Base-by-base conservation (phyloP, 1,140 invertebrate species). In the Musca vetustissima region DNA sequence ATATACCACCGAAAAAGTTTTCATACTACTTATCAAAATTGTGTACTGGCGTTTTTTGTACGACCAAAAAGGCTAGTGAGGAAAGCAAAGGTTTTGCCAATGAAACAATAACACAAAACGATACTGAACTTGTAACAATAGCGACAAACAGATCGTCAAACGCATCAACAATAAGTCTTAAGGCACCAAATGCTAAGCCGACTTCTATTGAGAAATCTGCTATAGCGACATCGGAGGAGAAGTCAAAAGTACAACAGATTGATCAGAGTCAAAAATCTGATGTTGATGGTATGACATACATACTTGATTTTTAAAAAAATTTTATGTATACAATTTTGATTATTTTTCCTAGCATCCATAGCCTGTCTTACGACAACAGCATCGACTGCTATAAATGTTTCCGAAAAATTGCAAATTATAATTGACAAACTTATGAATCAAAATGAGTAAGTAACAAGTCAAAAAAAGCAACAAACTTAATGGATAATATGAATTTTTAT, bases 361-460 rank as follows among this genome's bases (percentile, higher is more conserved):
- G 77, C 78, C 0, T 78, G 78, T 9, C 50, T 80, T 22, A 76
- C 78, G 2, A 70, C 68, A 24, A 72, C 64, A 3, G 68, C 68
- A 25, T 76, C 73, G 67, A 74, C 71, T 47, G 76, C 78, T 2
- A 75, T 77, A 70, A 76, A 73, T 53, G 76, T 74, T 1, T 80
- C 78, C 1, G 75, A 73, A 11, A 74, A 72, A 13, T 59, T 81
- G 66, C 79, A 81, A 64, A 76, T 71, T 19, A 80, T 81, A 6
- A 81, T 81, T 15, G 79, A 80, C 69, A 75, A 75, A 7, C 19
- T 81, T 48, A 28, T 76, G 24, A 52, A 71, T 15, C 79, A 81
- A 43, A 81, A 81, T 72, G 66, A 67, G 79, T 81, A 59, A 69
- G 78, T 73, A 4, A n/a, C n/a, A n/a, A n/a, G n/a, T n/a, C n/a